Base-by-base conservation (phyloP, 2,888 invertebrate genomes). In the Sarcophaga variegata region DNA sequence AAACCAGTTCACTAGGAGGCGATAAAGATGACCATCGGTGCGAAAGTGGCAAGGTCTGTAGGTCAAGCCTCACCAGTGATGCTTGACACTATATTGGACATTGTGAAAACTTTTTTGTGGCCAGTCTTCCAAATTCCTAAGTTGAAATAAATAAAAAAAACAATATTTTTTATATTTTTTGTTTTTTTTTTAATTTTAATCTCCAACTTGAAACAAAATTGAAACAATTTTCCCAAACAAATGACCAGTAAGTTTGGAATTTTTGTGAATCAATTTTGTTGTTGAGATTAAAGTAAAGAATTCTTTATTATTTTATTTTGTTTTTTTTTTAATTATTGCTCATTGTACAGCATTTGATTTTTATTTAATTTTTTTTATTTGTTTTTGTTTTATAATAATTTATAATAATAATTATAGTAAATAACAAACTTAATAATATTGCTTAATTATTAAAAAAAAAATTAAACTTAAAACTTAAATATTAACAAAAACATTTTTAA, bases 271-370 rank as follows among this genome's bases (percentile, higher is more conserved):
- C 84, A 85, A 85, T 75, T 85, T 85, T 85, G 84, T 66, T 71
- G 80, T 81, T 66, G 84, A 85, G 84, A 85, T 85, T 85, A 71
- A 76, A 81, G 76, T 71, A 62, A 71, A 81, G 76, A 71, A 60
- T 78, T 76, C 12, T 75, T 74, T 67, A 67, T 75, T 63, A 45
- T 64, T 78, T 54, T 45, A 59, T 66, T 45, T 25, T 63, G 27
- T 63, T 59, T 3, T 64, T 47, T 25, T 37, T 77, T 77, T 69
- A 37, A 69, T 86, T 86, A 80, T 84, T 84, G 87, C 87, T 81
- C 75, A 81, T 87, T 87, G 83, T 84, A 87, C 84, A 87, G 87
- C 87, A 66, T 84, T 81, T 76, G 75, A 17, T 81, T 12, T 82
- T 70, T 37, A 37, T 37, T 37, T 37, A 37, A 27, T 37, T 59